Evolutionary conservation across 2,888 invertebrate species (phyloP).

Genomic region (Itoplectis maculator): DNA sequence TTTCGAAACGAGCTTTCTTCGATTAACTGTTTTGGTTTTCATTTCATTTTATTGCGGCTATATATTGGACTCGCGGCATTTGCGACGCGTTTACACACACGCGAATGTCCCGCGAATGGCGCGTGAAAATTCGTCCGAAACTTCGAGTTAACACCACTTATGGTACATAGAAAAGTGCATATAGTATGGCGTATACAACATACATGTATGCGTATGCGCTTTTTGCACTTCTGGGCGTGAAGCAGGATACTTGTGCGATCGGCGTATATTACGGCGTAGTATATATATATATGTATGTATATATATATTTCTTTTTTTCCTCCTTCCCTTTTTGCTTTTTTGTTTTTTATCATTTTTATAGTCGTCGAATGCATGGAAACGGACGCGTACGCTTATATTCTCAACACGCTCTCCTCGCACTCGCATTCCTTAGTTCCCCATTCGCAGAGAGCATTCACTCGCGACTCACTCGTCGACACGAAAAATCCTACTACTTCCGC

Average conservation of each 20-base stretch:
- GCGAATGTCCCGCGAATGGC: neutral
- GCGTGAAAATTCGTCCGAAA: slow-evolving; percentile 45
- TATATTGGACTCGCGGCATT: slow-evolving; percentile 1
- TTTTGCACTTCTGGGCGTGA: slow-evolving; percentile 63
- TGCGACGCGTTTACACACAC: slow-evolving; percentile 18
- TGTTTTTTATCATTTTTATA: slow-evolving; percentile 22
- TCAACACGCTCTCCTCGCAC: neutral
- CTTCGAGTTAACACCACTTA: slow-evolving; percentile 51
- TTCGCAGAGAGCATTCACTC: slow-evolving; percentile 37
- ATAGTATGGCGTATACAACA: slow-evolving; percentile 49
- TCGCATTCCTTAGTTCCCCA: slow-evolving; percentile 53
- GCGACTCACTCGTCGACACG: slow-evolving; percentile 60
- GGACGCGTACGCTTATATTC: slow-evolving; percentile 38
- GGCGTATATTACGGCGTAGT: slow-evolving; percentile 60
- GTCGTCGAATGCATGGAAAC: slow-evolving; percentile 53
- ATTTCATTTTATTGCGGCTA: slow-evolving; percentile 9
- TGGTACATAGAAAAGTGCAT: slow-evolving; percentile 65
- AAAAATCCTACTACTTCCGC: slow-evolving; percentile 60
- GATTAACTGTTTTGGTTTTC: slow-evolving; percentile 40
- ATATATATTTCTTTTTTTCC: slow-evolving; percentile 36
- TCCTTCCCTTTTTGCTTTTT: slow-evolving; percentile 51
- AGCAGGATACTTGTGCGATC: slow-evolving; percentile 68
- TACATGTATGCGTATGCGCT: slow-evolving; percentile 40
- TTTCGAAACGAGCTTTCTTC: slow-evolving; percentile 45
- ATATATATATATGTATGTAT: slow-evolving; percentile 54